These are phyloP conservation scores for Orthonychiurus folsomi DNA, from an alignment of 2,888 invertebrate species.

Conservation along the genomic window DNA sequence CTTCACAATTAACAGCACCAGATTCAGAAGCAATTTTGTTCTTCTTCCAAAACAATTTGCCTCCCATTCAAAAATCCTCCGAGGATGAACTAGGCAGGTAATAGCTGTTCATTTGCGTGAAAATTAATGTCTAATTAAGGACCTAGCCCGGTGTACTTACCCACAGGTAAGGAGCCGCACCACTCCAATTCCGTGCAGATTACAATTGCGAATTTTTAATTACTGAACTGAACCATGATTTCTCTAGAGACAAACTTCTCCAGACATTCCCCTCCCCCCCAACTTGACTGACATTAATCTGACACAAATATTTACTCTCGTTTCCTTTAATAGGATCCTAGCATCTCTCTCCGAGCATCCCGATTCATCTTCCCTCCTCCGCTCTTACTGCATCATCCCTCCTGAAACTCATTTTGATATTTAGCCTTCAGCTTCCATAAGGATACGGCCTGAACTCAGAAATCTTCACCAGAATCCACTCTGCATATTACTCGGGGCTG, in stretches of 20 bases:
- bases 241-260: neutral
- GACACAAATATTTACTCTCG: neutral
- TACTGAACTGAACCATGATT: neutral
- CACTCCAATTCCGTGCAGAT: neutral
- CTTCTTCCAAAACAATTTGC: no score
- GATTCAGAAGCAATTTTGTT: no score
- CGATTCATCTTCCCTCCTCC: neutral
- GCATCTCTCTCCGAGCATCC: neutral
- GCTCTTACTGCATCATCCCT: no score
- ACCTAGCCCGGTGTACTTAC: neutral
- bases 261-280: neutral
- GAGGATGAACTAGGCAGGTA: neutral
- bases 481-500: neutral
- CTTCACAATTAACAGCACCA: no score
- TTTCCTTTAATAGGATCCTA: neutral
- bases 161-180: neutral
- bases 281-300: neutral
- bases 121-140: neutral
- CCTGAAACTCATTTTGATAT: neutral
- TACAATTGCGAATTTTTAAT: slow-evolving; percentile 1
- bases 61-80: no score
- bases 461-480: no score
- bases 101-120: neutral
- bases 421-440: neutral
- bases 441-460: neutral